Conservation (phyloP, 2,113 vertebrate genomes). For the Chloroceryle aenea region DNA sequence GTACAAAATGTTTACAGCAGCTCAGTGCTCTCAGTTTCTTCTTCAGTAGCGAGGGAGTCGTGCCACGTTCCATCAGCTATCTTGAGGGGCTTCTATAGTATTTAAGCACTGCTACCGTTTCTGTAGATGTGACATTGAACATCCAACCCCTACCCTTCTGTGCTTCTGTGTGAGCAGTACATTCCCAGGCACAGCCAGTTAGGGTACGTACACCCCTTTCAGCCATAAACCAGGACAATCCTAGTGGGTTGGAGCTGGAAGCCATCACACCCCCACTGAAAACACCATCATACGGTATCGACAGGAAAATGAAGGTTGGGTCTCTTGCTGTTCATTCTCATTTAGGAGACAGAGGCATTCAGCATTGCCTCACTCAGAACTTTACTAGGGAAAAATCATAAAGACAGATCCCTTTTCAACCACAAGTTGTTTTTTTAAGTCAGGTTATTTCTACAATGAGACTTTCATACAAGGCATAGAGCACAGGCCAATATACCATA, state of each 20-base stretch:
- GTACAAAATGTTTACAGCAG: background rate
- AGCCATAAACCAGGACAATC: conserved; percentile 18
- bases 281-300: background rate
- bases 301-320: background rate
- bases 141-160: too few species aligned
- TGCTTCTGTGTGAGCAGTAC: background rate
- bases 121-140: background rate
- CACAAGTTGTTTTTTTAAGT: conserved; percentile 52
- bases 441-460: conserved; percentile 63
- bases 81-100: background rate
- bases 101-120: conserved; percentile 11
- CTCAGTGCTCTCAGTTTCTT: background rate
- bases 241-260: conserved; percentile 2
- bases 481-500: background rate
- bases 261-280: background rate
- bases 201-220: background rate
- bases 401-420: conserved; percentile 62
- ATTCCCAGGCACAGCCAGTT: background rate
- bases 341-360: conserved; percentile 50
- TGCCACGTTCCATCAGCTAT: background rate
- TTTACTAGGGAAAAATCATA: conserved; percentile 46
- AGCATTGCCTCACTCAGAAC: background rate
- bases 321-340: conserved; percentile 49
- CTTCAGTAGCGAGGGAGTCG: background rate
- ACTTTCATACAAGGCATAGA: background rate